Conservation (phyloP, 92 coral and sea anemone species). For the Bergia sp. region DNA sequence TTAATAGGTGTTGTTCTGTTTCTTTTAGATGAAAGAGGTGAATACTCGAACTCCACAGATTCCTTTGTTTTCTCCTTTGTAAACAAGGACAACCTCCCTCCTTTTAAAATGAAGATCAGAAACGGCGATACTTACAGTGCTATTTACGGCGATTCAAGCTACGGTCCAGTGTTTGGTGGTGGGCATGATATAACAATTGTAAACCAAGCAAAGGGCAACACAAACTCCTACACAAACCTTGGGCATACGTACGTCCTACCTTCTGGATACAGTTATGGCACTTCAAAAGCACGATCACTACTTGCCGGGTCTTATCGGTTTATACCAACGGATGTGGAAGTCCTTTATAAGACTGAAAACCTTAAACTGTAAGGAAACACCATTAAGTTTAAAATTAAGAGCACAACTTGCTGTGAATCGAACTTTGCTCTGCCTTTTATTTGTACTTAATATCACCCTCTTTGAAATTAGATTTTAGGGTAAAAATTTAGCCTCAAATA, state of each 20-base stretch:
- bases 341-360: background rate
- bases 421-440: no score
- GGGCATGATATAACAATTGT: conserved; percentile 21
- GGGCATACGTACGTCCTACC: conserved; percentile 3
- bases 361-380: no score
- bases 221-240: no score
- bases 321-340: conserved; percentile 29
- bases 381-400: no score
- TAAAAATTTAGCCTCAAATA: no score
- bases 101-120: background rate
- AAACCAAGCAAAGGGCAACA: conserved; percentile 1
- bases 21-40: conserved; percentile 6
- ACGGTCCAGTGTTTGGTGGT: conserved; percentile 32
- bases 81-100: background rate
- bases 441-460: no score
- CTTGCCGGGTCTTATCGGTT: conserved; percentile 10
- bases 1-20: no score
- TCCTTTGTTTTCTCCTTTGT: background rate
- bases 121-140: background rate
- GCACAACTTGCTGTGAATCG: no score
- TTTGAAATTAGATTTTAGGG: no score
- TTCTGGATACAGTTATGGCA: background rate
- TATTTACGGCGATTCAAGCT: background rate
- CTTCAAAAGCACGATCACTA: background rate
- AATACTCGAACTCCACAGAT: background rate